Conservation (phyloP, 2,888 invertebrate species). For the Smittia sp. region DNA sequence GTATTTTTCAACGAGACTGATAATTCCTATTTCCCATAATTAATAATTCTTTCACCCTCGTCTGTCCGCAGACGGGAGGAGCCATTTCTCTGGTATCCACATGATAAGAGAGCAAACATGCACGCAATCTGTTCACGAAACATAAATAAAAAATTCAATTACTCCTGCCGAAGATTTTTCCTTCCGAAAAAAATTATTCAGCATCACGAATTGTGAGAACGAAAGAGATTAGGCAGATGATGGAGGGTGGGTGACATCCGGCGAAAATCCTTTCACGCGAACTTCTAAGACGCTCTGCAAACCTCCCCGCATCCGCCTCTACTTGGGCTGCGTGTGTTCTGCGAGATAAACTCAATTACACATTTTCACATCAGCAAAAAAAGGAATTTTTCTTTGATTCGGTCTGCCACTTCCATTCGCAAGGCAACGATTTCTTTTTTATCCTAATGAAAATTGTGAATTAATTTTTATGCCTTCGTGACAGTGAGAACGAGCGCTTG, state of each 20-base stretch:
- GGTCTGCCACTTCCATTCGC: slow-evolving; percentile 9
- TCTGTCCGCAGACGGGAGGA: neutral
- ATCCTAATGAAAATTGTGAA: neutral
- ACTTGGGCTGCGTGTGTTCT: slow-evolving; percentile 8
- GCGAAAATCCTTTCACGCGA: slow-evolving; percentile 3
- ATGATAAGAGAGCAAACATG: slow-evolving; percentile 34
- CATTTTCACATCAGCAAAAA: slow-evolving; percentile 35
- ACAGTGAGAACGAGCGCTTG: neutral
- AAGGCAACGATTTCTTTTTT: neutral
- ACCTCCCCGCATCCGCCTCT: neutral
- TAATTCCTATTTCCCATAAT: slow-evolving; percentile 31
- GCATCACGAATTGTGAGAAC: slow-evolving; percentile 11
- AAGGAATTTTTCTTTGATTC: slow-evolving; percentile 4
- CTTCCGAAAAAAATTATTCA: slow-evolving; percentile 33
- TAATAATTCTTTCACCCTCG: slow-evolving; percentile 15
- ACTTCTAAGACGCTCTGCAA: neutral
- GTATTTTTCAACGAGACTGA: slow-evolving; percentile 23
- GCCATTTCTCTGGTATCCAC: slow-evolving; percentile 29
- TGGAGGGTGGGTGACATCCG: neutral
- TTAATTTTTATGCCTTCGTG: neutral
- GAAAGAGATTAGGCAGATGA: slow-evolving; percentile 31
- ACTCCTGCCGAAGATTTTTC: neutral
- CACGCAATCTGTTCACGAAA: slow-evolving; percentile 30
- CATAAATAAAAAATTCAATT: slow-evolving; percentile 25
- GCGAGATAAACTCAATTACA: slow-evolving; percentile 39